phyloP scores from a whole-genome alignment of 2,797 vertebrate species.

The Ctenopoma kingsleyae region DNA sequence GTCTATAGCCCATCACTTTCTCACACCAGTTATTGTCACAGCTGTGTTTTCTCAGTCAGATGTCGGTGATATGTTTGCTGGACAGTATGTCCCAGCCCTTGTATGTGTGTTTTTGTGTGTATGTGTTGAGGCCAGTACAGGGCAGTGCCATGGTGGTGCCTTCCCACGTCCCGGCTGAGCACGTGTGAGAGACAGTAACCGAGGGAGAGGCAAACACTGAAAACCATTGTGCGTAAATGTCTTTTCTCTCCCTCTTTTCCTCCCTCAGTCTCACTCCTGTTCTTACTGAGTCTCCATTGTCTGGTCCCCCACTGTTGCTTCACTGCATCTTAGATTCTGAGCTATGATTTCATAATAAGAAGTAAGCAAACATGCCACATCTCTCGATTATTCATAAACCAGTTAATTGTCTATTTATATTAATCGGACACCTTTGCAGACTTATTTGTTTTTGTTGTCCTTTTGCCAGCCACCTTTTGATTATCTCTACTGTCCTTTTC shows the following conservation, averaged over 20 bases:
- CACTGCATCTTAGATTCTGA: slow-evolving; percentile 26
- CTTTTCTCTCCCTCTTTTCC: slow-evolving; percentile 29
- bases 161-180: slow-evolving; percentile 67
- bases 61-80: slow-evolving; percentile 54
- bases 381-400: not conserved
- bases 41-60: slow-evolving; percentile 76
- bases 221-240: slow-evolving; percentile 62
- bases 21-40: slow-evolving; percentile 76
- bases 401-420: not conserved
- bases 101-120: slow-evolving; percentile 12
- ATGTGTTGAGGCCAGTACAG: slow-evolving; percentile 47
- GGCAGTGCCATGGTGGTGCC: slow-evolving; percentile 69
- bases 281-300: slow-evolving; percentile 62
- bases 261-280: slow-evolving; percentile 33
- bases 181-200: slow-evolving; percentile 42
- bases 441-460: not conserved
- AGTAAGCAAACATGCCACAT: not conserved
- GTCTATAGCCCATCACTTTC: slow-evolving; percentile 29
- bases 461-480: not conserved
- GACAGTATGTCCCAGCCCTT: slow-evolving; percentile 49
- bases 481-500: not conserved
- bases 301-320: slow-evolving; percentile 23
- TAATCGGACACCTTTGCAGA: not conserved
- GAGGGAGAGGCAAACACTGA: slow-evolving; percentile 51
- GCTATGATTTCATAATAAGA: slow-evolving; percentile 15